phyloP scores from a whole-genome alignment of 1,140 invertebrate species.

The Bactericera cockerelli region DNA sequence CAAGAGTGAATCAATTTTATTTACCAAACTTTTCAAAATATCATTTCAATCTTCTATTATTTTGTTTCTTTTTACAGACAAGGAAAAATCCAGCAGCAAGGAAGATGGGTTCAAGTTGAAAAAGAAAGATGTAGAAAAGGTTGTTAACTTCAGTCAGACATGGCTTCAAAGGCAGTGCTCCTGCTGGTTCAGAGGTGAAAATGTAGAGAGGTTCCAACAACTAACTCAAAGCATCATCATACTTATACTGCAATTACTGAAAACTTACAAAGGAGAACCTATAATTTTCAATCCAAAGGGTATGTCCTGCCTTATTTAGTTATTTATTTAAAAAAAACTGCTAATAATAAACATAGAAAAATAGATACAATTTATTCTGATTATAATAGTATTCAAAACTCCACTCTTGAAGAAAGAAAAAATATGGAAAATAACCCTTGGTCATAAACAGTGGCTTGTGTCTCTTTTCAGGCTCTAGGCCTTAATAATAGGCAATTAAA shows the following conservation, averaged over 20 bases:
- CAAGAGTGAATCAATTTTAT: too few species aligned
- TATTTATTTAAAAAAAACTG: neutral
- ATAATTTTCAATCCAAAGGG: neutral
- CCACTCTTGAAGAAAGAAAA: too few species aligned
- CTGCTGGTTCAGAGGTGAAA: neutral
- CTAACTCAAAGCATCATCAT: neutral
- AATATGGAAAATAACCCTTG: too few species aligned
- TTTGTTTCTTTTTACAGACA: too few species aligned
- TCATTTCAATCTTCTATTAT: too few species aligned
- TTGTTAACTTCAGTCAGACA: constrained; percentile 1
- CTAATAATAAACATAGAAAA: neutral
- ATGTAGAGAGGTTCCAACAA: constrained; percentile 1
- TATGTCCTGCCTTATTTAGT: too few species aligned
- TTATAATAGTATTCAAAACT: too few species aligned
- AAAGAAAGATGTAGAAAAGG: constrained; percentile 5
- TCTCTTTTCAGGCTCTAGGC: too few species aligned
- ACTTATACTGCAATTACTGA: neutral
- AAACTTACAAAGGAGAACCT: constrained; percentile 2
- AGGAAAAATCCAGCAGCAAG: neutral
- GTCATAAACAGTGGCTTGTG: too few species aligned
- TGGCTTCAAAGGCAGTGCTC: neutral
- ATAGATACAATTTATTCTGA: too few species aligned
- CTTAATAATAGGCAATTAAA: too few species aligned
- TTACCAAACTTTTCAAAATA: too few species aligned
- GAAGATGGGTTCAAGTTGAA: constrained; percentile 3